Base-by-base conservation (phyloP, 2,113 vertebrate species). In the Cephalopterus ornatus region DNA sequence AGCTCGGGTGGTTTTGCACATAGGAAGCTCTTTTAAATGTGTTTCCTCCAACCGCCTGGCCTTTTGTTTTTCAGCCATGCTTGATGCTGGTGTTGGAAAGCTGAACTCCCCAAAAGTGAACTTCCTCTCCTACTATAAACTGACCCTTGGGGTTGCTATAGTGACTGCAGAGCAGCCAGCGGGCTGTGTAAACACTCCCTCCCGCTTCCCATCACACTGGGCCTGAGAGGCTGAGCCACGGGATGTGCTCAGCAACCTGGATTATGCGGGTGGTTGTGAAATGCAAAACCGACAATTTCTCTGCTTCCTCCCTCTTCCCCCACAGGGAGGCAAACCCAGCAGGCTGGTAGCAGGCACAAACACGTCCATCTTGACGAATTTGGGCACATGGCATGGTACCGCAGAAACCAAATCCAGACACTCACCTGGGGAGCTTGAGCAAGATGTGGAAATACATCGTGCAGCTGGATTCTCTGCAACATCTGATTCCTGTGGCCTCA, bases 91-190 rank as follows among this genome's bases (percentile, higher is more conserved):
- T 46, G 66, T 89, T 96, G 96, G 97, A 90, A 96, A 95, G 91
- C 93, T 88, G 80, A 96, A 96, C 97, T 97, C 97, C 95, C 93
- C 87, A 53, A 93, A 97, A 96, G 85, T 61, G 94, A 97, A 97
- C 97, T 98, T 98, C 98, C 98, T 98, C 79, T 93, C 94, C 95
- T 88, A 90, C 96, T 97, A 95, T 96, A 97, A 98, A 97, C 97
- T 98, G 97, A 97, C 98, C 97, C 97, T 92, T 62, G 68, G 90
- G 91, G 97, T 98, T 98, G 95, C 97, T 92, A 96, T 97, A 96
- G 97, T 74, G 95, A 97, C 96, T 92, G 97, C 93, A 78, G 95
- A 86, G 93, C 14, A 6, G 76, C 24, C 75, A 73, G 78, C 5
- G 66, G 88, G 85, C 96, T 93, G 63, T 88, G 93, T 97, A 97